Evolutionary conservation across 2,797 vertebrate genomes (phyloP), one percentile per base, ranked within the genome.

Genomic region (Prionace glauca): DNA sequence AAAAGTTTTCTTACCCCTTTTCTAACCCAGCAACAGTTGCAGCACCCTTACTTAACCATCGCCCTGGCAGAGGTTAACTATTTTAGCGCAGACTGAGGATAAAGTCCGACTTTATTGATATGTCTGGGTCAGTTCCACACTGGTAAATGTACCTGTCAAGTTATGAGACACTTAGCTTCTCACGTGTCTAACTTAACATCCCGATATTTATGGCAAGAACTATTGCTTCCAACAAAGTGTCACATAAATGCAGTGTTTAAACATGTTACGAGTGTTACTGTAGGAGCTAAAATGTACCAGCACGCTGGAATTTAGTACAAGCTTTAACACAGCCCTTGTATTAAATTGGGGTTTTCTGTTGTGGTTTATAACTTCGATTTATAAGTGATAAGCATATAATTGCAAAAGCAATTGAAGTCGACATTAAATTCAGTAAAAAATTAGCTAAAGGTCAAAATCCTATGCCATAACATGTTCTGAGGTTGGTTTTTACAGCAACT

Each of bases 401-500:
- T n/a, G 29, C 29, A 62, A 60, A 62, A 62, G 4, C 5, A n/a
- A 62, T 32, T n/a, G 87, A 90, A 62, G 60, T 62, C 32, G 87
- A 65, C 5, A 32, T 62, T 60, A n/a, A 32, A 32, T 90, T 90
- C 87, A 62, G 29, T 32, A n/a, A 62, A 29, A 29, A 90, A 65
- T 90, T 65, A 90, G 56, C 87, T 29, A 90, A 65, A 16, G 56
- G 56, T 90, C 87, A 90, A 90, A 90, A 90, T 90, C 29, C 32
- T n/a, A n/a, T 90, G 56, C 12, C 20, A 62, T n/a, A 32, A 90
- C 87, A 90, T 90, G 60, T 60, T 11, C 24, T 65, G 87, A 4
- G 14, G 60, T 90, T 90, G 60, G n/a, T n/a, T 62, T 56, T 5
- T 90, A 65, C 32, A n/a, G 14, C 60, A n/a, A 1, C 4, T 32